Evolutionary conservation across 2,113 vertebrate species (phyloP).

Genomic region (Halcyon senegalensis): DNA sequence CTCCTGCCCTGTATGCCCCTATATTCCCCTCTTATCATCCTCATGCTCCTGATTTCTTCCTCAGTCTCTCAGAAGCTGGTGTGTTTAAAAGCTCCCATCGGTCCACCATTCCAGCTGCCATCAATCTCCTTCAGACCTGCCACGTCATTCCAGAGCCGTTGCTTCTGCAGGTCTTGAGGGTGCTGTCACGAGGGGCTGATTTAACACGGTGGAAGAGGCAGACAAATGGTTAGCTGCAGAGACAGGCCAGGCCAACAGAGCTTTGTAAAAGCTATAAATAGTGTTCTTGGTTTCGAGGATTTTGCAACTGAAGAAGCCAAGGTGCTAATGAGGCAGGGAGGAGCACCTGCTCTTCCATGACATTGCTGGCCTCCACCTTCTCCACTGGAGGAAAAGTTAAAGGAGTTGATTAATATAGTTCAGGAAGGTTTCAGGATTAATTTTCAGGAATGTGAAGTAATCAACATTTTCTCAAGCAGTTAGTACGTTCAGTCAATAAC

Average conservation of each 20-base stretch:
- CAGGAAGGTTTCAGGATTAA: constrained; percentile 65
- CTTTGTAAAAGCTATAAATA: constrained; percentile 16
- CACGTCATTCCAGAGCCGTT: background rate
- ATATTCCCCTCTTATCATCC: background rate
- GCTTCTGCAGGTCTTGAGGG: background rate
- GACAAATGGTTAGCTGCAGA: constrained; percentile 16
- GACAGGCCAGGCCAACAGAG: background rate
- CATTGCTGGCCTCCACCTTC: constrained; percentile 37
- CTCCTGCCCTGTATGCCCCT: background rate
- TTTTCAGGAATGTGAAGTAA: constrained; percentile 67
- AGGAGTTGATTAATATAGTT: constrained; percentile 59
- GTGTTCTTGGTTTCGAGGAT: background rate
- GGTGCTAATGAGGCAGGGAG: constrained; percentile 49
- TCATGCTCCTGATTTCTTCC: background rate
- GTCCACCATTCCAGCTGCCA: background rate
- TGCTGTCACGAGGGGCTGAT: constrained; percentile 15
- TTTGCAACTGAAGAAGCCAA: constrained; percentile 21
- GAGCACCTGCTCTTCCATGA: constrained; percentile 29
- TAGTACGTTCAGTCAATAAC: constrained; percentile 55
- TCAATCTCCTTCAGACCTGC: constrained; percentile 1
- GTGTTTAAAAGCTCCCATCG: background rate
- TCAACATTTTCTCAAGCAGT: constrained; percentile 64
- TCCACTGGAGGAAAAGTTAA: constrained; percentile 41
- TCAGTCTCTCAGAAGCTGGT: background rate
- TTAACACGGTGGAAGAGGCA: background rate